Evolutionary conservation across 2,797 vertebrate genomes (phyloP).

Genomic region (Oophaga sylvatica): DNA sequence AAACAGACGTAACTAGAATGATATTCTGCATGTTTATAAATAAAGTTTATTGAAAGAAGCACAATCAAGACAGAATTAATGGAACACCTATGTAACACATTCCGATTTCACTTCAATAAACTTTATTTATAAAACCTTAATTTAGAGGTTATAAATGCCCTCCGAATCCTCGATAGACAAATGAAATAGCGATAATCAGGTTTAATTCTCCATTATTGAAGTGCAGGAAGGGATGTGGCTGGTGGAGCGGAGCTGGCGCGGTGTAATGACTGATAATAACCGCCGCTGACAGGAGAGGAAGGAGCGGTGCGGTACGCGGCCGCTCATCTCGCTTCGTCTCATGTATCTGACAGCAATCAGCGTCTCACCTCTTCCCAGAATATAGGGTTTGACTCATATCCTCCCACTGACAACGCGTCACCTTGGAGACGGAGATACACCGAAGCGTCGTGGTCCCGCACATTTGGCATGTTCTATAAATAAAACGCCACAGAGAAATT

Average conservation of each 20-base stretch:
- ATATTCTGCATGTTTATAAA: not conserved
- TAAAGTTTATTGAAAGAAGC: not conserved
- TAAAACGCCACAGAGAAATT: constrained; percentile 29
- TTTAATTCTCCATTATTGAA: not conserved
- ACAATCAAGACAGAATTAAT: not conserved
- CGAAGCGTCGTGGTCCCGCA: constrained; percentile 94
- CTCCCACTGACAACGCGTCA: constrained; percentile 94
- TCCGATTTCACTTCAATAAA: not conserved
- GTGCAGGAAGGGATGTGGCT: not conserved
- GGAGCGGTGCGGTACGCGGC: not conserved
- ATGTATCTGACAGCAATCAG: constrained; percentile 37
- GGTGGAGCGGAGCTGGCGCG: not conserved
- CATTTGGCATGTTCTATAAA: constrained; percentile 94
- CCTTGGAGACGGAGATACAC: constrained; percentile 98
- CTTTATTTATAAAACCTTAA: not conserved
- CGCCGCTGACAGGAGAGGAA: not conserved
- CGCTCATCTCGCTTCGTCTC: not conserved
- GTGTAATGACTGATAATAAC: constrained; percentile 6
- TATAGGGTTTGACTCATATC: constrained; percentile 92
- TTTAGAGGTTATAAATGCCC: not conserved
- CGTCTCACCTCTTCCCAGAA: constrained; percentile 93
- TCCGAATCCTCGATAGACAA: not conserved
- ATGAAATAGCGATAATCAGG: not conserved
- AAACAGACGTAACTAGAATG: no score
- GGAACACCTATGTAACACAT: not conserved